These are phyloP conservation scores for Chelmon rostratus DNA, from an alignment of 2,797 vertebrate genomes.

Conservation along the genomic window DNA sequence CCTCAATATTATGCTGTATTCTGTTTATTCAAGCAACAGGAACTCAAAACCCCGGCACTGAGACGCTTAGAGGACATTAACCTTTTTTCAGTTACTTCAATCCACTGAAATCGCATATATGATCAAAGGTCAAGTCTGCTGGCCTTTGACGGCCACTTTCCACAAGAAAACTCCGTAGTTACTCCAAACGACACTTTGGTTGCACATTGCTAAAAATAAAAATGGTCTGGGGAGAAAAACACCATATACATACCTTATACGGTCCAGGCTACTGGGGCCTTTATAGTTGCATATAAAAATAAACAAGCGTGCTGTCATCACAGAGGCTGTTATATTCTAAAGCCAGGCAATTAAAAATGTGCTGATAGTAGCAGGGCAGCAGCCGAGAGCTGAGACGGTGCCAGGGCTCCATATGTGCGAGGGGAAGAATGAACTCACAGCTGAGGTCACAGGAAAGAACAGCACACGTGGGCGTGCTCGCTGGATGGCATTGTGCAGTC, in stretches of 20 bases:
- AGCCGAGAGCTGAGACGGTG: constrained; percentile 64
- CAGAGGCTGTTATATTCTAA: constrained; percentile 69
- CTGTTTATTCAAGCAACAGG: constrained; percentile 39
- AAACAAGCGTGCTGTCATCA: constrained; percentile 78
- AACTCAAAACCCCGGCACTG: constrained; percentile 7
- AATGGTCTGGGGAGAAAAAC: constrained; percentile 12
- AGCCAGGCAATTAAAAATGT: constrained; percentile 80
- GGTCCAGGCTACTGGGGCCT: constrained; percentile 46
- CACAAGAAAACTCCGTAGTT: constrained; percentile 26
- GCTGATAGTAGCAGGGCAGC: constrained; percentile 79
- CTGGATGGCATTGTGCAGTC: constrained; percentile 45
- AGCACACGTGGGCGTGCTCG: constrained; percentile 45
- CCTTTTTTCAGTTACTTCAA: constrained; percentile 25
- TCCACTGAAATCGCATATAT: constrained; percentile 21
- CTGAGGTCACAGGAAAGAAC: constrained; percentile 71
- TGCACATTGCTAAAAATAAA: constrained; percentile 59
- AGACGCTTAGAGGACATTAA: constrained; percentile 37
- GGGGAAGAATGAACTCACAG: constrained; percentile 70
- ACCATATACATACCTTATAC: constrained; percentile 53
- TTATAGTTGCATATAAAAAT: constrained; percentile 77
- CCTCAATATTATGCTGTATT: constrained; percentile 43
- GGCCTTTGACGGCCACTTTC: constrained; percentile 19
- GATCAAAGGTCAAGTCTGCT: constrained; percentile 37
- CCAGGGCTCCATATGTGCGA: constrained; percentile 78
- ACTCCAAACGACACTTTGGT: constrained; percentile 46